Evolutionary conservation across 2,797 vertebrate genomes (phyloP), one percentile per base, ranked within the genome.

Genomic region (Ptychobarbus kaznakovi): DNA sequence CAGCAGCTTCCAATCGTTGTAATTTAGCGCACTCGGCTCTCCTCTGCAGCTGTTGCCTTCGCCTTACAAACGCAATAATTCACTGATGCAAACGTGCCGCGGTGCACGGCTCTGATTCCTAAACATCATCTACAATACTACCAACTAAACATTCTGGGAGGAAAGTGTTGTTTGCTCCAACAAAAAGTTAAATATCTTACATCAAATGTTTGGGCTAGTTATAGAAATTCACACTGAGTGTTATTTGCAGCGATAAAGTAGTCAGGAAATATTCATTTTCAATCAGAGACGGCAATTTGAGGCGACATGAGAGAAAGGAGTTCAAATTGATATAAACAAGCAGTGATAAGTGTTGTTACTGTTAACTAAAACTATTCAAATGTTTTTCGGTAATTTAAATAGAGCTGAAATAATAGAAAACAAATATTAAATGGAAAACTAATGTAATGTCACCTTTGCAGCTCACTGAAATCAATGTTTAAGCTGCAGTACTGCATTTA

Each of bases 41-140:
- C 89, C 89, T 91, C 84, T 92, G 90, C 94, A 95, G 94, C 93
- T 94, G 94, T 92, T 92, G 85, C 90, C 87, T 86, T 90, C 90
- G 22, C 89, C 91, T 91, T 92, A 93, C 91, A 91, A 90, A 92
- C 87, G 89, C 91, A 95, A 94, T 94, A 93, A 92, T 84, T 91
- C 80, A 91, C 85, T 88, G 91, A 91, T 94, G 92, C 93, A 94
- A 95, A 95, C 94, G 90, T 83, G 70, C 84, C 72, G 89, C 85
- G 78, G 86, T 82, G 89, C 92, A 92, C 92, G 92, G 87, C 91
- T 94, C 85, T 80, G 89, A 89, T 93, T 92, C 87, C 91, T 92
- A 90, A 91, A 93, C 93, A 93, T 93, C 91, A 91, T 92, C 93
- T 91, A 91, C 93, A 93, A 93, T 89, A 90, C 92, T 92, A 86